Evolutionary conservation across 2,888 invertebrate species (phyloP).

Genomic region (Coleophora deauratella): DNA sequence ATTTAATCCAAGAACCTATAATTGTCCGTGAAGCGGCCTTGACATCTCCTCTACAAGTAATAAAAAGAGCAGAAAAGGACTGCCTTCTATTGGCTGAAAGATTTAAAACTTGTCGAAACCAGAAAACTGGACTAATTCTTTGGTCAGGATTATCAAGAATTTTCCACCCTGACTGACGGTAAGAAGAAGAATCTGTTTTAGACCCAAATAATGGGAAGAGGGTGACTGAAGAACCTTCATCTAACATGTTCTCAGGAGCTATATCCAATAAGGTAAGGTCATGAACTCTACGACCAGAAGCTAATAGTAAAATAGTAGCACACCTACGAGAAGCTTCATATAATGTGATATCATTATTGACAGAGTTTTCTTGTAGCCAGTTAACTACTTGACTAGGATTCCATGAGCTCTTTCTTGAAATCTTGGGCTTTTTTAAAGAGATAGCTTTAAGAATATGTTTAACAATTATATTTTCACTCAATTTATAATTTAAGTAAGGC

Average conservation of each 20-base stretch:
- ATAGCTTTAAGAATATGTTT: conserved; percentile 13
- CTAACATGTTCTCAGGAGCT: background rate
- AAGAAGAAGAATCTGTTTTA: conserved; percentile 9
- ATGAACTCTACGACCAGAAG: conserved; percentile 11
- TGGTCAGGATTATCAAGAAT: no score
- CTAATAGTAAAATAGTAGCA: conserved; percentile 7
- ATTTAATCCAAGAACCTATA: background rate
- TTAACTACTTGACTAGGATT: conserved; percentile 3
- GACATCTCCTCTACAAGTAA: conserved; percentile 3
- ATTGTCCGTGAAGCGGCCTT: background rate
- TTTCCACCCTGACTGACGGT: conserved; percentile 10
- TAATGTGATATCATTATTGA: background rate
- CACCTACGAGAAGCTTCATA: conserved; percentile 7
- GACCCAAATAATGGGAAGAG: conserved; percentile 12
- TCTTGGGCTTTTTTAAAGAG: conserved; percentile 3
- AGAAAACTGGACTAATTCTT: no score
- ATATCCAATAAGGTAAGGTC: conserved; percentile 9
- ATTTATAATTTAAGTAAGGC: background rate
- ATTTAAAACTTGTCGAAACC: no score
- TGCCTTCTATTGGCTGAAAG: no score
- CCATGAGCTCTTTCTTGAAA: conserved; percentile 5
- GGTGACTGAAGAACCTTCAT: background rate
- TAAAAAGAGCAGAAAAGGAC: no score
- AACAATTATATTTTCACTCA: conserved; percentile 7
- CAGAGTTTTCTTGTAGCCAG: conserved; percentile 1